Conservation (phyloP, 1,140 invertebrate species). For the Tenebrio molitor region DNA sequence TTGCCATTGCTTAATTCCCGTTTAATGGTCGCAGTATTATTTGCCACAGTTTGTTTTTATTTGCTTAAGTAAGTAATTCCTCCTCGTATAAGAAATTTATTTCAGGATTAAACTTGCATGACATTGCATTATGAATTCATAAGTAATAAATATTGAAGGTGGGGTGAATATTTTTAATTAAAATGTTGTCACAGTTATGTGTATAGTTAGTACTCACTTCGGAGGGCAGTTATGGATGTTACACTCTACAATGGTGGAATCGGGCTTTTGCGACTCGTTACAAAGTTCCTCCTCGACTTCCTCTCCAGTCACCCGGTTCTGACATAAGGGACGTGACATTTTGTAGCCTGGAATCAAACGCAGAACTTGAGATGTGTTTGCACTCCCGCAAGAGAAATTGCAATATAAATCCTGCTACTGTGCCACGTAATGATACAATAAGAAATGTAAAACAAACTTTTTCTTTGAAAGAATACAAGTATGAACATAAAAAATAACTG, state of each 20-base stretch:
- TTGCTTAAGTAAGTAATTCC: not conserved
- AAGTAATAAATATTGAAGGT: too few relatives aligned
- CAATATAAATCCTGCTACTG: not conserved
- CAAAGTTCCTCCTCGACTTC: constrained; percentile 85
- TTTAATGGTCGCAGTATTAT: constrained; percentile 28
- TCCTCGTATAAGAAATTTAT: not conserved
- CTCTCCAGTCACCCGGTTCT: constrained; percentile 79
- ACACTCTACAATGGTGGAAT: constrained; percentile 82
- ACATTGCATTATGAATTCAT: too few relatives aligned
- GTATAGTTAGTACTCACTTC: constrained; percentile 81
- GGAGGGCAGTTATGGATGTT: constrained; percentile 89
- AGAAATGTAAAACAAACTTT: too few relatives aligned
- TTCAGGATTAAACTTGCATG: not conserved
- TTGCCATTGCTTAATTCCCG: constrained; percentile 23
- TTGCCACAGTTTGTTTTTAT: constrained; percentile 14
- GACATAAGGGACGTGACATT: constrained; percentile 84
- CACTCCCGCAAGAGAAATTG: not conserved
- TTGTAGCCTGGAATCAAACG: constrained; percentile 78
- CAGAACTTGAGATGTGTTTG: constrained; percentile 13
- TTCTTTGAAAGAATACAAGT: too few relatives aligned
- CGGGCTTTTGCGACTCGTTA: constrained; percentile 80
- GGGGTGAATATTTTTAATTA: too few relatives aligned
- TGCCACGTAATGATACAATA: not conserved
- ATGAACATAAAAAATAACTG: too few relatives aligned
- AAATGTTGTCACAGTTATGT: too few relatives aligned